Base-by-base conservation (phyloP, 1,140 invertebrate species). In the Brachionus rotundiformis region DNA sequence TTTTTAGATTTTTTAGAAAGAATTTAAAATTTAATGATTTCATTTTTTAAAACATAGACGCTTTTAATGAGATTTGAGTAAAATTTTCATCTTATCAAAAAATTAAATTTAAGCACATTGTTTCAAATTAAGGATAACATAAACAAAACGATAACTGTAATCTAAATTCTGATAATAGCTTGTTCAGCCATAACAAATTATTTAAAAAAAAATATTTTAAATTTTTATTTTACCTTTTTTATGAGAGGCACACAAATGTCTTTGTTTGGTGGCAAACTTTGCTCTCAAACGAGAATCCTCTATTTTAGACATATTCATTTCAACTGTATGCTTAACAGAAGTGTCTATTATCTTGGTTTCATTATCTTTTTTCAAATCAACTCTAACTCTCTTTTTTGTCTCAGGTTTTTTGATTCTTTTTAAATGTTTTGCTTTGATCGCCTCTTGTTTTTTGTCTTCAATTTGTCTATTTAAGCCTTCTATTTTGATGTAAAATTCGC, bases 351-450 rank as follows among this genome's bases (percentile, higher is more conserved):
- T 33, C 36, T 68, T 68, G 11, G 10, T n/a, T 16, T 68, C 63
- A 36, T 19, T 36, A 3, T 68, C 63, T 68, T 68, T 68, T 68
- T 68, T 68, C 13, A 39, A 23, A 1, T 68, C 63, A n/a, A 68
- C 33, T 68, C 33, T 33, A 33, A 68, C 16, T 33, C 63, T 31
- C 36, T 36, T 33, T 33, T 36, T 68, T 7, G 63, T 68, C 16
- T 68, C 63, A 3, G 63, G 29, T 68, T 68, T 68, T 68, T 68
- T 68, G 19, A 68, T 36, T 68, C 31, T 33, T 68, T 23, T 68
- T 7, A 68, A 68, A 36, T 33, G 36, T 68, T 77, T 59, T 27
- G 73, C 33, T 77, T 29, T 44, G 11, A 16, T 49, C 19, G 27
- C n/a, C n/a, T 47, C 44, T 16, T 77, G 16, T 49, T 59, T 13